phyloP scores from a whole-genome alignment of 2,113 vertebrate species.

The Vulpes vulpes region DNA sequence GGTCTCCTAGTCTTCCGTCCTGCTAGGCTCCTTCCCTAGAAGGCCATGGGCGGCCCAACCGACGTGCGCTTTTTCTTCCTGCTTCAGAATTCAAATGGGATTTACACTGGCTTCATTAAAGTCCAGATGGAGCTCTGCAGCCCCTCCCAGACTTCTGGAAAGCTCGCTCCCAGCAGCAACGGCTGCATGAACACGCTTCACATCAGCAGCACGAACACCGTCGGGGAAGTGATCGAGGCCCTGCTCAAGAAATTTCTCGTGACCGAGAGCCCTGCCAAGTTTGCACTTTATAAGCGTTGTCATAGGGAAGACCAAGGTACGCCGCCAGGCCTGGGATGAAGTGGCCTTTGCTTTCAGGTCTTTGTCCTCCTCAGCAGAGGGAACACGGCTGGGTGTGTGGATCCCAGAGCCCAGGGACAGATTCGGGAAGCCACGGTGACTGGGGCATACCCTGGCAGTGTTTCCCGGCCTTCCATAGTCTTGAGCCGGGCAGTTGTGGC shows the following conservation, averaged over 20 bases:
- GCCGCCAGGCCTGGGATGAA: neutral
- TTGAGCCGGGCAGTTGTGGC: neutral
- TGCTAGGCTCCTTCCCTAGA: no score
- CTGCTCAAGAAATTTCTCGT: constrained; percentile 96
- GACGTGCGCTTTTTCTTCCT: constrained; percentile 8
- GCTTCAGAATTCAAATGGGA: constrained; percentile 89
- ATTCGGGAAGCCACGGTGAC: neutral
- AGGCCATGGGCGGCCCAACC: neutral
- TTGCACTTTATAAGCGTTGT: constrained; percentile 97
- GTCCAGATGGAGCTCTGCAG: constrained; percentile 96
- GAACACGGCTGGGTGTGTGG: neutral
- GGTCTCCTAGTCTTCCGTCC: neutral
- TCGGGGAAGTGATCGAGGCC: constrained; percentile 95
- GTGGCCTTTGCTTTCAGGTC: neutral
- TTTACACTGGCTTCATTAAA: constrained; percentile 98
- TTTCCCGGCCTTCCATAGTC: neutral
- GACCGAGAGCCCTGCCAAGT: constrained; percentile 97
- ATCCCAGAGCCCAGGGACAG: neutral
- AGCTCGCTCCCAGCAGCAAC: constrained; percentile 29
- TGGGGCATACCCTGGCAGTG: fast-evolving
- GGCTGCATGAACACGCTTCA: constrained; percentile 94
- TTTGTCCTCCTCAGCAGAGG: neutral
- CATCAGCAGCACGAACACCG: constrained; percentile 96
- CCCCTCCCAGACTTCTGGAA: constrained; percentile 87
- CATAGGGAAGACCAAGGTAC: constrained; percentile 96